Percentiles rank a stretch among this genome's conserved stretches.
These are phyloP conservation scores for Planiliza haematocheilus DNA, from an alignment of 2,113 vertebrate species.

Conservation along the genomic window DNA sequence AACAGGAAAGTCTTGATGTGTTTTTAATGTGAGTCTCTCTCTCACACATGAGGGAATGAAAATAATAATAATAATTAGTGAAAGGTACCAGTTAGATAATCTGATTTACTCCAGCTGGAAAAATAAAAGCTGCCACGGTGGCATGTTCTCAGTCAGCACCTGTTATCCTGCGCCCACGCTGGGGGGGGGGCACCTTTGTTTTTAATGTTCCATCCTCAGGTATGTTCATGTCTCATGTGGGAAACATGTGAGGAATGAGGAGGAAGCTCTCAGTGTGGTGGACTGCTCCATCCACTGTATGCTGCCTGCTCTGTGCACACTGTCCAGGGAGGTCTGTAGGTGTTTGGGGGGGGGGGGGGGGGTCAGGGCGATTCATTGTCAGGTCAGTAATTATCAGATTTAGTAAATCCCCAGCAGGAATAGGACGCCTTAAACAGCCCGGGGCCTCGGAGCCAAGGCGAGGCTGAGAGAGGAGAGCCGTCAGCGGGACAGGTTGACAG, in stretches of 20 bases:
- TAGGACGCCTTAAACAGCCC: slow-evolving; percentile 31
- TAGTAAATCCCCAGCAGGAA: slow-evolving; percentile 47
- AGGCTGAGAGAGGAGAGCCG: slow-evolving; percentile 45
- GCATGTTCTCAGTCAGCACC: slow-evolving; percentile 55
- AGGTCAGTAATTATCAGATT: slow-evolving; percentile 80
- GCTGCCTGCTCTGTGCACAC: neutral
- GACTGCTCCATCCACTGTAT: slow-evolving; percentile 14
- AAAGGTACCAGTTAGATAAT: neutral
- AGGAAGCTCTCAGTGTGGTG: neutral
- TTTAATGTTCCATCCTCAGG: neutral
- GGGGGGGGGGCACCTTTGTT: slow-evolving; percentile 52
- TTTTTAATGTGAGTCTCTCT: neutral
- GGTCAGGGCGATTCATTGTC: slow-evolving; percentile 55
- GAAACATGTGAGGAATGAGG: slow-evolving; percentile 24
- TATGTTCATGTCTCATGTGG: slow-evolving; percentile 47
- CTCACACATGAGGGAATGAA: neutral
- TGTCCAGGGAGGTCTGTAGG: slow-evolving; percentile 41
- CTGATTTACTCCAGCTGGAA: slow-evolving; percentile 38
- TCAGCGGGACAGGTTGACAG: slow-evolving; percentile 64
- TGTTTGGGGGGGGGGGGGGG: neutral
- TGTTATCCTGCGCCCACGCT: slow-evolving; percentile 28
- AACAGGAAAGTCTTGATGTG: too few relatives aligned
- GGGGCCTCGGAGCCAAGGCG: slow-evolving; percentile 21
- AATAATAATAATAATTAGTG: slow-evolving; percentile 28
- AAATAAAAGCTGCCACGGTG: slow-evolving; percentile 32